Base-by-base conservation (phyloP, 2,888 invertebrate genomes). In the Tricholauxania praeusta region DNA sequence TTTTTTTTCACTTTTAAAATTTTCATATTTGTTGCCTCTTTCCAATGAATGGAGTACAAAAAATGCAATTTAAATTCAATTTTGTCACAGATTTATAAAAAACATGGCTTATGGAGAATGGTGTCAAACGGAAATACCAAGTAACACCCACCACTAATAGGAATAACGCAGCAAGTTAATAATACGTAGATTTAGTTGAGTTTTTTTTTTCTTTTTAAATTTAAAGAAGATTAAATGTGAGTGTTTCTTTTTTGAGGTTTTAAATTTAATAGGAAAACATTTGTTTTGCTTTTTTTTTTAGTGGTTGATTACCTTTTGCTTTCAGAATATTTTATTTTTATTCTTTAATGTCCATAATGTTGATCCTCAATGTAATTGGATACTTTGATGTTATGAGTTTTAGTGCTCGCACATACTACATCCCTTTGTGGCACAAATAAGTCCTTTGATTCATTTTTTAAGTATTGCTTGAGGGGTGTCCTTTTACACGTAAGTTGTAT, bases 11-110 rank as follows among this genome's bases (percentile, higher is more conserved):
- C 1, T 7, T 10, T 10, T 10, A 39, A 39, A 39, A 10, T 39
- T 39, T 39, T 10, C 39, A 39, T 10, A 39, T 39, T 28, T 28
- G 28, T 28, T 28, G 28, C 28, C 28, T 28, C 28, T 28, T 28
- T 28, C 28, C 28, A 28, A 10, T 39, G 39, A 39, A 39, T 39
- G 39, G 39, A 10, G 65, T n/a, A n/a, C 48, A 71, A 75, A 75
- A 75, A 72, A 62, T 72, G 72, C 71, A 76, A 74, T 76, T 75
- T 73, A 75, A 77, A 77, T 77, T 77, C 72, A 75, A 77, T 77
- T 75, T 77, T 71, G 51, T 63, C 64, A 62, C 60, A 69, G 68
- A 52, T 53, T 55, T 55, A 22, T 14, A 15, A 39, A 53, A 68
- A 51, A 17, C 17, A 6, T 19, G 62, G 62, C 15, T 17, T 52